Evolutionary conservation across 2,113 vertebrate genomes (phyloP).

Genomic region (Xiphorhynchus elegans): DNA sequence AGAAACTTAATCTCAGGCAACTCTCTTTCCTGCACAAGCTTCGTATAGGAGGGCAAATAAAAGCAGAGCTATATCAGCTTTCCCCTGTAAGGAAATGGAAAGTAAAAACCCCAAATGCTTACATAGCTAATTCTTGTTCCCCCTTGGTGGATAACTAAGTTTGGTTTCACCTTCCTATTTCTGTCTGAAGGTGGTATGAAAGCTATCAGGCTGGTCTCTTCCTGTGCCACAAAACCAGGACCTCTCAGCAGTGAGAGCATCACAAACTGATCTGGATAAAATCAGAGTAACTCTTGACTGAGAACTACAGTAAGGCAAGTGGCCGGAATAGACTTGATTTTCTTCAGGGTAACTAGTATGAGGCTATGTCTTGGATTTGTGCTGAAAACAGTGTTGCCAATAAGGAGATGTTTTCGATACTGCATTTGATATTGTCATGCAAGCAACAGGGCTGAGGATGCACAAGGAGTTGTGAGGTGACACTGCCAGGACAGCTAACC

Average conservation of each 20-base stretch:
- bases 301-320: neutral
- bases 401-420: neutral
- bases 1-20: neutral
- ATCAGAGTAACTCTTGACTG: neutral
- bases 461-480: neutral
- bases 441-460: neutral
- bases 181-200: neutral
- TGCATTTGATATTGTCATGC: too few relatives aligned
- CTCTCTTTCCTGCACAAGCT: neutral
- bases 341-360: neutral
- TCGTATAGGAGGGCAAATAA: neutral
- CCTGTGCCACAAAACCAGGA: neutral
- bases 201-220: neutral
- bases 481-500: rapidly evolving
- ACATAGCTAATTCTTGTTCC: neutral
- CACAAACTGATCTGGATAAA: neutral
- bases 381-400: neutral
- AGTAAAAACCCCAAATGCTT: neutral
- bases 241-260: neutral
- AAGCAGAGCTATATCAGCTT: neutral
- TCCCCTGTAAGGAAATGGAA: neutral
- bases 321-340: neutral
- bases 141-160: neutral
- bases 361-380: neutral
- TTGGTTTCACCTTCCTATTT: neutral